Conservation (phyloP, 1,140 invertebrate species). For the Brachionus sp. region DNA sequence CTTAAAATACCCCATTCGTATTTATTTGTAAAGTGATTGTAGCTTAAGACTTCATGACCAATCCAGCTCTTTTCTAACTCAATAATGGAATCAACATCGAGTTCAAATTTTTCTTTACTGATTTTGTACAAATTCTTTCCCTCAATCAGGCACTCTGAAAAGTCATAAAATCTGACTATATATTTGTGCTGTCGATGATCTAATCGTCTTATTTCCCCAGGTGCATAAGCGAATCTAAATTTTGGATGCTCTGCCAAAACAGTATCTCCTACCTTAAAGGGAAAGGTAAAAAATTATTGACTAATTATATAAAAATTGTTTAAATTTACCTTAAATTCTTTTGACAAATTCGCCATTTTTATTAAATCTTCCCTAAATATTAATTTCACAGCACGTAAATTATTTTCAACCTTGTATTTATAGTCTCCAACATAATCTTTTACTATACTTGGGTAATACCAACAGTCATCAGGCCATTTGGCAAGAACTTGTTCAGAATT, state of each 20-base stretch:
- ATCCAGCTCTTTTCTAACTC: conserved; percentile 9
- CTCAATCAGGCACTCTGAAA: neutral
- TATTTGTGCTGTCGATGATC: conserved; percentile 3
- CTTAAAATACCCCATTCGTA: conserved; percentile 49
- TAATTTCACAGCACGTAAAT: conserved; percentile 21
- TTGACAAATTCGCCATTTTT: neutral
- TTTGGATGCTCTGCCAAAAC: conserved; percentile 29
- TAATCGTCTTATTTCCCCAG: neutral
- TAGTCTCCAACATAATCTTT: conserved; percentile 15
- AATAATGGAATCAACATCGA: neutral
- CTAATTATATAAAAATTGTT: conserved; percentile 47
- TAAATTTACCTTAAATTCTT: neutral
- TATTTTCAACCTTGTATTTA: conserved; percentile 32
- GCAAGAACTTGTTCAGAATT: conserved; percentile 49
- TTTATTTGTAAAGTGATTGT: neutral
- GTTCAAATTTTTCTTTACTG: neutral
- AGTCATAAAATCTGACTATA: conserved; percentile 32
- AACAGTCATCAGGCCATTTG: conserved; percentile 32
- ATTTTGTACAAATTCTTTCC: neutral
- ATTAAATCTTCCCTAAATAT: conserved; percentile 30
- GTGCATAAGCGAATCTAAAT: conserved; percentile 37
- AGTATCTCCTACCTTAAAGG: conserved; percentile 9
- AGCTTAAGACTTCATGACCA: neutral
- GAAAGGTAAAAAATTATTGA: conserved; percentile 47
- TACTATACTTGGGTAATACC: conserved; percentile 32